Base-by-base conservation (phyloP, 2,113 vertebrate genomes). In the Zingel zingel region DNA sequence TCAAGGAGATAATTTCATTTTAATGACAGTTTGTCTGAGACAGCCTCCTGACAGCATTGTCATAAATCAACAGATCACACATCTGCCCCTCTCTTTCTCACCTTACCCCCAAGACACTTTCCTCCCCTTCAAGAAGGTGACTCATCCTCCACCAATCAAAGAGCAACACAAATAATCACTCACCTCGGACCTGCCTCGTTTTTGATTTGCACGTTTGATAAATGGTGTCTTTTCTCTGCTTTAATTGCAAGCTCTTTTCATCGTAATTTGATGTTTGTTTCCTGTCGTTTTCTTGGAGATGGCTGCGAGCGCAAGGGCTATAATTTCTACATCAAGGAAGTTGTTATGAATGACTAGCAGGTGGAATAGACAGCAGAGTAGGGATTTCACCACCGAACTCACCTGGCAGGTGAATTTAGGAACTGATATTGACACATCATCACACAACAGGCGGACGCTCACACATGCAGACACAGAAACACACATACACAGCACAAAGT, bases 51-150 rank as follows among this genome's bases (percentile, higher is more conserved):
- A 96, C 95, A 95, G 95, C 84, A 86, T 93, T 91, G 94, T 96
- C 96, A 97, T 99, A 99, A 98, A 99, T 99, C 97, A 97, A 86
- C 96, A 90, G 95, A 97, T 96, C 96, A 96, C 95, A 97, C 96
- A 93, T 95, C 94, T 86, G 27, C 73, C 23, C 45, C 69, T 66
- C 56, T 75, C 85, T 86, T 85, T 84, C 74, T 85, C 73, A 71
- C 74, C 69, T 83, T 96, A 95, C 97, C 97, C 97, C 95, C 94
- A 95, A 97, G 97, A 96, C 96, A 94, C 96, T 95, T 97, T 96
- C 96, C 96, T 96, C 96, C 95, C 96, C 97, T 96, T 97, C 95
- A 79, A 96, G 96, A 96, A 92, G 95, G 94, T 95, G 96, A 96
- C 96, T 97, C 97, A 97, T 94, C 95, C 93, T 94, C 94, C 91